A percentile compares a stretch with the other conserved stretches of the same genome.
Conservation (phyloP, 2,113 vertebrate genomes). For the Pongo pygmaeus region DNA sequence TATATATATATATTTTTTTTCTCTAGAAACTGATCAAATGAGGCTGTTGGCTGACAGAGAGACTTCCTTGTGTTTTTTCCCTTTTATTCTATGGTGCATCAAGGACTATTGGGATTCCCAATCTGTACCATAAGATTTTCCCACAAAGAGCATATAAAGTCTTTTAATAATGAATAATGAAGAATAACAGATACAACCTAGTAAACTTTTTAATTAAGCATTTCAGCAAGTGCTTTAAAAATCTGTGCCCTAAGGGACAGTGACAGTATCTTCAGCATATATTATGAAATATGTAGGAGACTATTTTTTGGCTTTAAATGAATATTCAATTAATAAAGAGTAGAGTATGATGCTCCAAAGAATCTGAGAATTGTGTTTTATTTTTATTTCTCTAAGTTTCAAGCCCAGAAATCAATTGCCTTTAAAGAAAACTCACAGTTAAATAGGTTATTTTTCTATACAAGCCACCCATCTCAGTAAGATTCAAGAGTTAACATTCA, state of each 20-base stretch:
- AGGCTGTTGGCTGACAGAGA: not conserved
- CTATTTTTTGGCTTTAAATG: constrained; percentile 43
- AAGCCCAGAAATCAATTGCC: not conserved
- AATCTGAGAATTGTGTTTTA: not conserved
- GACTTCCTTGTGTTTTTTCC: not conserved
- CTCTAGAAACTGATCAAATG: not conserved
- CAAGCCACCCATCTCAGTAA: not conserved
- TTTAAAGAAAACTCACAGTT: constrained; percentile 18
- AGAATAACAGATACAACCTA: not conserved
- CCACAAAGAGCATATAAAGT: not conserved
- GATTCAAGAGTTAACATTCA: constrained; percentile 6
- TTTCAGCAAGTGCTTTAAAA: constrained; percentile 52
- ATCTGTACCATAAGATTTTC: not conserved
- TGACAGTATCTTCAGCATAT: not conserved
- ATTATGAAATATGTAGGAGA: not conserved
- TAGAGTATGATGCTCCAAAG: not conserved
- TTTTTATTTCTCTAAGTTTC: not conserved
- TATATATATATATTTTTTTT: not conserved
- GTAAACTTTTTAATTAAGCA: constrained; percentile 44
- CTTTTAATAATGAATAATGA: constrained; percentile 32
- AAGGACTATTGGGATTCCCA: not conserved
- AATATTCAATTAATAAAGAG: constrained; percentile 21
- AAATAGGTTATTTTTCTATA: not conserved
- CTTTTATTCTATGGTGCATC: not conserved
- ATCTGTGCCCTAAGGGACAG: not conserved